Percentiles rank a stretch among this genome's conserved stretches.
These are phyloP conservation scores for Hemitrygon akajei DNA, from an alignment of 2,797 vertebrate genomes.

Conservation along the genomic window DNA sequence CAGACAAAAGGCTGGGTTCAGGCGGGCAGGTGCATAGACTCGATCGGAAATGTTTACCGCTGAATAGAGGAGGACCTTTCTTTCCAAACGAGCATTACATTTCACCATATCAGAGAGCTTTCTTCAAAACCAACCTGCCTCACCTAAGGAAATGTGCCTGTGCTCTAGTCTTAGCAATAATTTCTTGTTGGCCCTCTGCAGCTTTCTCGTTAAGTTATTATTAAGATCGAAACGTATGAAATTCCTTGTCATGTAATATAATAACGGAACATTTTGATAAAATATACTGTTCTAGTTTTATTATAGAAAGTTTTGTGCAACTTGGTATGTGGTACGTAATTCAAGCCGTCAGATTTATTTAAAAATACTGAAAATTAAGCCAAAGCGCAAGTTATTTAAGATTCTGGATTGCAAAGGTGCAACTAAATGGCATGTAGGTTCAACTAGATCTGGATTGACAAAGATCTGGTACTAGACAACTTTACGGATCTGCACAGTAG, in stretches of 20 bases:
- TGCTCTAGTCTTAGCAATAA: not conserved
- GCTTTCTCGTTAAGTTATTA: not conserved
- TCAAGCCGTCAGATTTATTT: not conserved
- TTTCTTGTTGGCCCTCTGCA: not conserved
- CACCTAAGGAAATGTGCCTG: not conserved
- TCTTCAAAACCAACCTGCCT: not conserved
- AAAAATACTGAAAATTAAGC: too few species aligned
- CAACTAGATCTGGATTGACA: not conserved
- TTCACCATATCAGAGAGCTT: slow-evolving; percentile 46
- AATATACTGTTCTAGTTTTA: not conserved
- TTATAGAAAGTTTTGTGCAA: not conserved
- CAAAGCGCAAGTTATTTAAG: not conserved
- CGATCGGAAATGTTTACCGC: slow-evolving; percentile 56
- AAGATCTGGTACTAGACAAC: not conserved
- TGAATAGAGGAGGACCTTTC: slow-evolving; percentile 58
- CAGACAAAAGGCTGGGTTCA: slow-evolving; percentile 61
- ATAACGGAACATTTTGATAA: not conserved
- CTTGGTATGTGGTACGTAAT: not conserved
- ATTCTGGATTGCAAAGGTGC: not conserved
- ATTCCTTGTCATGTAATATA: not conserved
- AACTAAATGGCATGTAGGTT: not conserved
- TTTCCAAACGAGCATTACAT: slow-evolving; percentile 45
- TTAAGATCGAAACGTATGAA: not conserved
- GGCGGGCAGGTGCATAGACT: slow-evolving; percentile 64
- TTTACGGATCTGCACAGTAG: not conserved